Percentiles rank a stretch among this genome's conserved stretches.
Conservation (phyloP, 23 tunicate genomes). For the Ascidia mentula region DNA sequence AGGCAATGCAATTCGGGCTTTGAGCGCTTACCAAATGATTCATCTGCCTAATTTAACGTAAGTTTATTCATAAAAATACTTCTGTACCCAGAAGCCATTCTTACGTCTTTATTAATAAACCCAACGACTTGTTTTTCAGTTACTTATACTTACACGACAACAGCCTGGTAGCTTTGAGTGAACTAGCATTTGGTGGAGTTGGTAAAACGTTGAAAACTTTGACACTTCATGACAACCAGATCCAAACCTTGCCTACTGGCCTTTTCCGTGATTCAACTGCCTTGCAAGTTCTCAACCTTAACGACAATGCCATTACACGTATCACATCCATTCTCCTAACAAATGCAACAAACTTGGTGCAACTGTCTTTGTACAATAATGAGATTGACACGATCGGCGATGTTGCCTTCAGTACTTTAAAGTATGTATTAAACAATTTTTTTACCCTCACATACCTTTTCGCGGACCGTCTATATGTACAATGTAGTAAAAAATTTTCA, state of each 20-base stretch:
- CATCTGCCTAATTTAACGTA: constrained; percentile 8
- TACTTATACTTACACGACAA: constrained; percentile 52
- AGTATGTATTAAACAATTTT: no score
- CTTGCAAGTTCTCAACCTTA: constrained; percentile 36
- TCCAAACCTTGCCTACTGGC: not conserved
- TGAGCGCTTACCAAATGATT: constrained; percentile 2
- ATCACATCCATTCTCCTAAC: not conserved
- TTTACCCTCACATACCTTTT: no score
- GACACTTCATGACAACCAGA: constrained; percentile 29
- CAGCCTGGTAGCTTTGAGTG: constrained; percentile 19
- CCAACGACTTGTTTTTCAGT: not conserved
- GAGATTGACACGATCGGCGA: constrained; percentile 25
- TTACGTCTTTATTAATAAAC: not conserved
- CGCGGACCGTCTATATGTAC: no score
- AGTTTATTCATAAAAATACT: not conserved
- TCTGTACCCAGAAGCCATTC: not conserved
- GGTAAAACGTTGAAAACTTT: constrained; percentile 11
- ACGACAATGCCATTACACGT: constrained; percentile 17
- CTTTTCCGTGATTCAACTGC: constrained; percentile 17
- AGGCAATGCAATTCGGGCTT: constrained; percentile 17
- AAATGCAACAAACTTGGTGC: constrained; percentile 5
- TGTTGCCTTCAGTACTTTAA: constrained; percentile 15
- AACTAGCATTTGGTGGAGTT: constrained; percentile 23
- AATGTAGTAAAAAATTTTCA: no score
- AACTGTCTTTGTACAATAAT: constrained; percentile 36